Evolutionary conservation across 1,140 invertebrate genomes (phyloP), one percentile per base, ranked within the genome.

Genomic region (Plodia interpunctella): DNA sequence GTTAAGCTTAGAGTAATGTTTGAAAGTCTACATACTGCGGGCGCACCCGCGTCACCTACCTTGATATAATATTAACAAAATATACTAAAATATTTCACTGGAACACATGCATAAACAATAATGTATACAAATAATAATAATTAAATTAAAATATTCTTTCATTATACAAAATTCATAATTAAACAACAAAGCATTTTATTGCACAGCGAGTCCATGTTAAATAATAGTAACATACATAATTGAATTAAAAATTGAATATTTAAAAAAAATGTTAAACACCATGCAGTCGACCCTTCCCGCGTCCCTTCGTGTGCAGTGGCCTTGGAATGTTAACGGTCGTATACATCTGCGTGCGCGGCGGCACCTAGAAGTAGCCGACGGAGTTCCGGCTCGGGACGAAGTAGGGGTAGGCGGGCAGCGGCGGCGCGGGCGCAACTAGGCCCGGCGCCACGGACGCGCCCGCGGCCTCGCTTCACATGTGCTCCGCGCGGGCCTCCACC

Each of bases 101-200:
- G 72, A 74, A 83, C 74, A 72, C 73, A 74, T 75, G 72, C 66
- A 76, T 66, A 70, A 75, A 79, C 60, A 59, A 70, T 61, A 70
- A 74, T 66, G 73, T 77, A 76, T 78, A 80, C 63, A 78, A 70
- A 72, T 72, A 65, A 69, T 72, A 65, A 69, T 68, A 65, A 72
- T 70, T 74, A 75, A 81, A 82, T 66, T 81, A 77, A 87, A 78
- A 78, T 81, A 78, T 66, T 69, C 65, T 70, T 76, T 73, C 52
- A 70, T 74, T 76, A 72, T 80, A 82, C 65, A 76, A 81, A 74
- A 81, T 71, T 75, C 74, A 76, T 80, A 83, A 86, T 75, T 85
- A 87, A 82, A 84, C 76, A 83, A 86, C 77, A 83, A 44, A 88
- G 83, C 85, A 83, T 81, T 74, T 65, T 87, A 88, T 88, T 88